A percentile compares a stretch with the other conserved stretches of the same genome.
phyloP scores from a whole-genome alignment of 1,140 invertebrate species.

The Bombus soroeensis region DNA sequence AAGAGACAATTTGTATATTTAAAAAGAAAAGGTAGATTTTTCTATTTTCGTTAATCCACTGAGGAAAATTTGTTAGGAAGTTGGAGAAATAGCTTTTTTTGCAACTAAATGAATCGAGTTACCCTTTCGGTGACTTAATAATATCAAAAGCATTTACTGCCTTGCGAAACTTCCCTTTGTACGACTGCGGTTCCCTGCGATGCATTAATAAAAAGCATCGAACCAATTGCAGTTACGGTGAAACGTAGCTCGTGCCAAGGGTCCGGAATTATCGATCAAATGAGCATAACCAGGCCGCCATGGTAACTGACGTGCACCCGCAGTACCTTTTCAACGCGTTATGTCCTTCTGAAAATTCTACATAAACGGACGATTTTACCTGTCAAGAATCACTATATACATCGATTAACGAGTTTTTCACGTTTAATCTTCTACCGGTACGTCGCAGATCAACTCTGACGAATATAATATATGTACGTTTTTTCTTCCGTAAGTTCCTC shows the following conservation, averaged over 20 bases:
- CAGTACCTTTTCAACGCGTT: constrained; percentile 25
- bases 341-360: background rate
- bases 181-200: too few species aligned
- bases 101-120: background rate
- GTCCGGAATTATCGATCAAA: constrained; percentile 71
- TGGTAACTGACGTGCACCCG: constrained; percentile 58
- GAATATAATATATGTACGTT: too few species aligned
- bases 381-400: too few species aligned
- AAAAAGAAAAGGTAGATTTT: too few species aligned
- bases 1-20: too few species aligned
- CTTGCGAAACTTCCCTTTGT: background rate
- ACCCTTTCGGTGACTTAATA: too few species aligned
- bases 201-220: background rate
- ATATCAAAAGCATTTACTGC: too few species aligned
- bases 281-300: constrained; percentile 64
- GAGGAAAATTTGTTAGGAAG: background rate
- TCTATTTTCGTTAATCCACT: background rate
- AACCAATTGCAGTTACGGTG: background rate
- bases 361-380: background rate
- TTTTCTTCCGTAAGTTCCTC: too few species aligned
- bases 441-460: too few species aligned
- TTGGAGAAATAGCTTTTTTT: background rate
- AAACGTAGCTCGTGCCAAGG: background rate
- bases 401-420: too few species aligned
- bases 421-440: too few species aligned